phyloP scores from a whole-genome alignment of 1,140 invertebrate genomes.

The Drosophila sp. region DNA sequence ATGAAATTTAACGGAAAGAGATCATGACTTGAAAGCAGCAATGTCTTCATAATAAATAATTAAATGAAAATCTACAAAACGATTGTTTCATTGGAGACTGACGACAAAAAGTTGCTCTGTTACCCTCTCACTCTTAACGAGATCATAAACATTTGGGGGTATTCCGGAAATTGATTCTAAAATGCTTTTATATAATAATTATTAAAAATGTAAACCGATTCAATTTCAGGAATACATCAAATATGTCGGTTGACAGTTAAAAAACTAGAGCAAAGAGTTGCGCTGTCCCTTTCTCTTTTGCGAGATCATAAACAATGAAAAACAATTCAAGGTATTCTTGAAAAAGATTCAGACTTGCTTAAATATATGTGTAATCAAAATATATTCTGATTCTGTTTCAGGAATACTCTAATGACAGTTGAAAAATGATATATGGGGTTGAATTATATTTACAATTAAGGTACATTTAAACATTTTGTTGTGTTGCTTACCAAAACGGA shows the following conservation, averaged over 20 bases:
- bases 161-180: no score
- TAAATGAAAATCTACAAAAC: constrained; percentile 38
- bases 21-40: constrained; percentile 48
- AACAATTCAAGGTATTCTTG: neutral
- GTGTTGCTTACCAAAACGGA: constrained; percentile 33
- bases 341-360: no score
- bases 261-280: neutral
- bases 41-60: constrained; percentile 59
- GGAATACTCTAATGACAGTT: neutral
- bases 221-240: neutral
- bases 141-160: no score
- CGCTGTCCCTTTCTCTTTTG: neutral
- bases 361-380: no score
- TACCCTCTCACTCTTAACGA: no score
- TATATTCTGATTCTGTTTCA: no score
- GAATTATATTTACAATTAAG: constrained; percentile 51
- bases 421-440: constrained; percentile 17
- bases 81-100: no score
- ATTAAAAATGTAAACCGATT: no score
- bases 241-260: neutral
- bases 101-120: no score
- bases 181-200: no score
- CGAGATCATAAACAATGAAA: neutral
- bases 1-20: constrained; percentile 24
- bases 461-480: constrained; percentile 34